A percentile compares a stretch with the other conserved stretches of the same genome.
Evolutionary conservation across 1,140 invertebrate genomes (phyloP).

Genomic region (Trichoplusia ni): DNA sequence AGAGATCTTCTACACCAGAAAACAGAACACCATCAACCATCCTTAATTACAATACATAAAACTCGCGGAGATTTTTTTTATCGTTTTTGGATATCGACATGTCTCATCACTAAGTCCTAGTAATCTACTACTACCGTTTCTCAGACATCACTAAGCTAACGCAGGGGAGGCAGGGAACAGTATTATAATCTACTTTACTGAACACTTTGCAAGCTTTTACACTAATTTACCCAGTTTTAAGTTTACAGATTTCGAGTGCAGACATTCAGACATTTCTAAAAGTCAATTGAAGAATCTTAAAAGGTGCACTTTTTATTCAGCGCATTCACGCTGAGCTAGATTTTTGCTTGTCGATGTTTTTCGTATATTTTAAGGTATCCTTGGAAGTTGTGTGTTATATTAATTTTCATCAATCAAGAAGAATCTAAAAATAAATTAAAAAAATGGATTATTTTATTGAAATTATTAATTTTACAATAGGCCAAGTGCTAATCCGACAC

Average conservation of each 20-base stretch:
- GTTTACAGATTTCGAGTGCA: not conserved
- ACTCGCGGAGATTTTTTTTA: too few relatives aligned
- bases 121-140: not conserved
- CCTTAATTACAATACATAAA: too few relatives aligned
- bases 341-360: too few relatives aligned
- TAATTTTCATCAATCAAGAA: too few relatives aligned
- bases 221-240: constrained; percentile 9
- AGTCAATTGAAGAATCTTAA: not conserved
- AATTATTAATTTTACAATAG: too few relatives aligned
- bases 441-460: too few relatives aligned
- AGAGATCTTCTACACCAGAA: too few relatives aligned
- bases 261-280: not conserved
- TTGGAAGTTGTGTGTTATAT: too few relatives aligned
- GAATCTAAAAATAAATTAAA: too few relatives aligned
- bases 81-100: not conserved
- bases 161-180: not conserved
- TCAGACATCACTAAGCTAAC: not conserved
- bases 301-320: not conserved
- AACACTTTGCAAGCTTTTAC: constrained; percentile 9
- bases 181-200: constrained; percentile 4
- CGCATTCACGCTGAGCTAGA: not conserved
- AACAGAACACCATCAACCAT: too few relatives aligned
- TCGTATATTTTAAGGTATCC: too few relatives aligned
- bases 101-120: not conserved
- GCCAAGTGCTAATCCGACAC: too few relatives aligned